Conservation (phyloP, 2,113 vertebrate genomes). For the Aleadryas rufinucha region DNA sequence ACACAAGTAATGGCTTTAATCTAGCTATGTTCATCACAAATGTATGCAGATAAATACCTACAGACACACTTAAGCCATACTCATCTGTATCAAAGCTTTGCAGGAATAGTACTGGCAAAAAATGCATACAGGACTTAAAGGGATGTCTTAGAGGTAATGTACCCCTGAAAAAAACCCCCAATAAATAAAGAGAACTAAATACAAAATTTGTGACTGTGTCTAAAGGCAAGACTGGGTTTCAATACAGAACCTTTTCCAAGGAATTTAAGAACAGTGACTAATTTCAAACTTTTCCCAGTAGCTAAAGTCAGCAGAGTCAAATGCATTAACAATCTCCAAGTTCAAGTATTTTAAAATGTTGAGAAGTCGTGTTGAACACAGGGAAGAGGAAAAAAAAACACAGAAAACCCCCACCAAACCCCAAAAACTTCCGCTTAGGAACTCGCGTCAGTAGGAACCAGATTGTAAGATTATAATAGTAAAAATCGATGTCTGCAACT, state of each 20-base stretch:
- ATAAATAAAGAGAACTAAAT: neutral
- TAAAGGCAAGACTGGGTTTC: neutral
- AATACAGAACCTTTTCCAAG: neutral
- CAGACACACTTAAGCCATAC: neutral
- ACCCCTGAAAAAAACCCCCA: rapidly evolving
- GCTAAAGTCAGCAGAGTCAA: neutral
- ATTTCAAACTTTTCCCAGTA: neutral
- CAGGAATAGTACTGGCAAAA: neutral
- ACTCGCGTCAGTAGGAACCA: neutral
- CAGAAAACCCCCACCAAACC: neutral
- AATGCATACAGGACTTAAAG: neutral
- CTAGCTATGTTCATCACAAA: neutral
- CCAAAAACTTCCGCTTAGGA: neutral
- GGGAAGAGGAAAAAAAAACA: neutral
- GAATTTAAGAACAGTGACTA: neutral
- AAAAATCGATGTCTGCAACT: neutral
- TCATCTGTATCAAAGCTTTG: neutral
- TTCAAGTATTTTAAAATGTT: neutral
- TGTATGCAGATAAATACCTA: neutral
- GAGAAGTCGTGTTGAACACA: neutral
- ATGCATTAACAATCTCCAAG: neutral
- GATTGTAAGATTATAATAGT: neutral
- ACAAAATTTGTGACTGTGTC: neutral
- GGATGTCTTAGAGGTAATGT: neutral
- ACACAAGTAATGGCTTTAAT: neutral